phyloP scores from a whole-genome alignment of 2,113 vertebrate species.

The Mesembrinibis cayennensis region DNA sequence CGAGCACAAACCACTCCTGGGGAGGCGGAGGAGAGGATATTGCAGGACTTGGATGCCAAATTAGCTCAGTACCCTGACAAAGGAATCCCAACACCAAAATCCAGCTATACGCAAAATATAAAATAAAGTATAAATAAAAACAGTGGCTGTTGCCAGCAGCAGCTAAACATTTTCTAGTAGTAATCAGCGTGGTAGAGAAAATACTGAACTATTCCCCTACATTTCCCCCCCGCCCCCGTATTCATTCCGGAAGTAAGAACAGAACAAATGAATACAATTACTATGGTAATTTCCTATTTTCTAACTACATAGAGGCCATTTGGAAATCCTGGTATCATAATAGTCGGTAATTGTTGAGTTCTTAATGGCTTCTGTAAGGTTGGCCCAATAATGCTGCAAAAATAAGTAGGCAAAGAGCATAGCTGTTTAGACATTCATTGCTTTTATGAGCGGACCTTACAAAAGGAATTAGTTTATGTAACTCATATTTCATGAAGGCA shows the following conservation, averaged over 20 bases:
- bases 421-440: constrained; percentile 8
- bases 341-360: constrained; percentile 30
- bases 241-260: neutral
- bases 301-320: neutral
- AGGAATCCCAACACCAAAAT: neutral
- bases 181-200: neutral
- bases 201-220: neutral
- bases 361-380: constrained; percentile 6
- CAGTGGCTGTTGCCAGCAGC: neutral
- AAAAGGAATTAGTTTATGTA: constrained; percentile 44
- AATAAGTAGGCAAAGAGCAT: constrained; percentile 19
- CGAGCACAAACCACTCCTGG: accelerated
- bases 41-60: neutral
- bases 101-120: neutral
- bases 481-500: constrained; percentile 40
- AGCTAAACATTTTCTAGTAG: neutral
- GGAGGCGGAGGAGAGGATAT: neutral
- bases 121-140: neutral
- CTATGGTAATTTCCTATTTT: constrained; percentile 34
- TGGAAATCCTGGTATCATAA: constrained; percentile 28
- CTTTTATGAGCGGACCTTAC: neutral
- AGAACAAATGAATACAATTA: neutral
- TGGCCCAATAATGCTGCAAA: constrained; percentile 25
- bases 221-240: neutral
- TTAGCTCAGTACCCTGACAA: neutral